Evolutionary conservation across 2,797 vertebrate species (phyloP), one percentile per base, ranked within the genome.

Genomic region (Miichthys miiuy): DNA sequence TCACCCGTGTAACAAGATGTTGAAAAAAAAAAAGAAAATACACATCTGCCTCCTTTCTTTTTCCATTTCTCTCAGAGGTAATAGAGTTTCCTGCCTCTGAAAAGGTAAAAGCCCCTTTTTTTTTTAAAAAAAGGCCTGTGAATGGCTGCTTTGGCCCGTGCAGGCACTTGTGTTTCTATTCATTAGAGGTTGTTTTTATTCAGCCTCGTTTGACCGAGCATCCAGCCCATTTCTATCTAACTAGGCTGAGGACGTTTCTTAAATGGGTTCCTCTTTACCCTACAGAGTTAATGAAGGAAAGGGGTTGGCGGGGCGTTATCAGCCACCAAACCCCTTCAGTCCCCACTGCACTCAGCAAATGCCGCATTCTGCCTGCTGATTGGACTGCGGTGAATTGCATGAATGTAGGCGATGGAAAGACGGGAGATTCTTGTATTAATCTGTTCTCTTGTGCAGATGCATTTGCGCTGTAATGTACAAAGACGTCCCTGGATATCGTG

Each of bases 121-220:
- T 38, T 30, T 30, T 30, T 27, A 27, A 34, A 44, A 80, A 79
- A 75, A 75, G 74, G 55, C 44, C 60, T 44, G 72, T 46, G 68
- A 84, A 72, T 48, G 79, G 80, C 72, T 52, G 82, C 56, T 77
- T 78, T 65, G 75, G 80, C 75, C 78, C 69, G 6, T 47, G 68
- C 78, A 78, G 81, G 54, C 88, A 71, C 88, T 88, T 72, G 85
- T 91, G 87, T 90, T 92, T 91, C 84, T 76, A 85, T 90, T 93
- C 86, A 91, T 93, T 93, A 93, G 84, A 57, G 79, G 77, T 75
- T 81, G 88, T 90, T 87, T 91, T 90, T 84, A 88, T 89, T 87
- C 82, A 72, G 82, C 74, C 62, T 20, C 64, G 73, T 83, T 84
- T 62, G 77, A 75, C 67, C 11, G 67, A 76, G 82, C 89, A 78